Conservation (phyloP, 2,797 vertebrate genomes). For the Epinephelus coioides region DNA sequence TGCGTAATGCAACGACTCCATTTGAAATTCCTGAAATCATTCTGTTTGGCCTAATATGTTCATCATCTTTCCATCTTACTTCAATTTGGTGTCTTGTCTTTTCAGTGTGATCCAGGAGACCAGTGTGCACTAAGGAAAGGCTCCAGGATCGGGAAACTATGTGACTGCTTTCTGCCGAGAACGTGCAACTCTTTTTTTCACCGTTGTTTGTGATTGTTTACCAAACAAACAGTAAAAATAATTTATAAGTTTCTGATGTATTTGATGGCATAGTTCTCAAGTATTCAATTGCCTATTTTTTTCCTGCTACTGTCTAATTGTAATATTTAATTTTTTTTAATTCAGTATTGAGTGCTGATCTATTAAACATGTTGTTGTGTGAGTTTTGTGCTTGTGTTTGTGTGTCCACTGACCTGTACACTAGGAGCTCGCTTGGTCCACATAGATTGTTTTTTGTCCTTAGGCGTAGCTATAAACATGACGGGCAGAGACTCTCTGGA, state of each 20-base stretch:
- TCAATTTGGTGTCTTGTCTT: conserved; percentile 6
- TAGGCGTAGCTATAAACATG: conserved; percentile 95
- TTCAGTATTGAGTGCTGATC: background rate
- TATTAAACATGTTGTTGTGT: conserved; percentile 48
- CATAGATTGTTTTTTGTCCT: conserved; percentile 90
- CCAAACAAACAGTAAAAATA: background rate
- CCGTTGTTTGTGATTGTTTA: conserved; percentile 83
- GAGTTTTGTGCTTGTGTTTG: conserved; percentile 14
- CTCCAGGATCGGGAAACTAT: conserved; percentile 86
- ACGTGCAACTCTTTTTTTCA: conserved; percentile 85
- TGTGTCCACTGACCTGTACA: conserved; percentile 87
- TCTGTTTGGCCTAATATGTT: background rate
- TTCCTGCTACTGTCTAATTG: background rate
- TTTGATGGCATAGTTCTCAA: background rate
- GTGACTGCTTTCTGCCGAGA: conserved; percentile 84
- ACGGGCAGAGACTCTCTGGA: conserved; percentile 89
- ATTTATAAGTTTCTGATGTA: background rate
- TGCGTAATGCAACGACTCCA: conserved; percentile 46
- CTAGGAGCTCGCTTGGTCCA: conserved; percentile 92
- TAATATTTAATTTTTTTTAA: conserved; percentile 17
- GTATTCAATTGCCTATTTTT: background rate
- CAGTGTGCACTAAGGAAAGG: conserved; percentile 85
- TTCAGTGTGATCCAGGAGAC: conserved; percentile 83
- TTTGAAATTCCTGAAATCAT: background rate
- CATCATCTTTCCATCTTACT: background rate